These are phyloP conservation scores for Cryptotermes secundus DNA, from an alignment of 1,140 invertebrate genomes.

Conservation along the genomic window DNA sequence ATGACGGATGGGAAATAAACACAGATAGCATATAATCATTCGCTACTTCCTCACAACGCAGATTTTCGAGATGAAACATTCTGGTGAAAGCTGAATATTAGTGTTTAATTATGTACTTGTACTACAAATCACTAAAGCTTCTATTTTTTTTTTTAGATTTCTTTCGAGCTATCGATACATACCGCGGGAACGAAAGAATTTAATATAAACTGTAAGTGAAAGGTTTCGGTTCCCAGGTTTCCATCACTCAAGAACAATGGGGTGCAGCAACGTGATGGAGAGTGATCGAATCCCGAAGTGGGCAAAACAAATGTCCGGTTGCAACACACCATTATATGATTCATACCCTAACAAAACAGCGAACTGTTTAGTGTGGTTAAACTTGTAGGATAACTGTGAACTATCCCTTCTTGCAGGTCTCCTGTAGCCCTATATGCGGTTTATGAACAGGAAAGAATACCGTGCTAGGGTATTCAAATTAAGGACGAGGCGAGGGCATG, in stretches of 20 bases:
- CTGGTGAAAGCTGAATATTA: background rate
- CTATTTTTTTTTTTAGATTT: no score
- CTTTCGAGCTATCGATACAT: background rate
- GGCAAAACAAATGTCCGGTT: background rate
- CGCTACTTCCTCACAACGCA: background rate
- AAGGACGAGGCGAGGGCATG: no score
- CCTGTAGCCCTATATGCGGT: no score
- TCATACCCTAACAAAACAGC: no score
- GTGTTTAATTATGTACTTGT: background rate
- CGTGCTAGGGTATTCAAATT: no score
- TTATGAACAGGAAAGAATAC: no score
- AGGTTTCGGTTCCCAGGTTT: background rate
- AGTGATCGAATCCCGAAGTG: background rate
- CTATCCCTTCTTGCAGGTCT: no score
- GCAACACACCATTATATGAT: background rate
- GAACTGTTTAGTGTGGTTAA: no score
- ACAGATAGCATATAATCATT: no score
- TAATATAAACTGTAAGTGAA: background rate
- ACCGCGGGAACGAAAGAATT: background rate
- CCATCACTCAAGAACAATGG: background rate
- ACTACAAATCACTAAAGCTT: background rate
- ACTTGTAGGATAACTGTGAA: no score
- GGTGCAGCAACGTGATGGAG: background rate
- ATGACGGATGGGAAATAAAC: background rate
- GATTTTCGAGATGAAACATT: background rate